Conservation (phyloP, 2,888 invertebrate genomes). For the Nomada goodeniana region DNA sequence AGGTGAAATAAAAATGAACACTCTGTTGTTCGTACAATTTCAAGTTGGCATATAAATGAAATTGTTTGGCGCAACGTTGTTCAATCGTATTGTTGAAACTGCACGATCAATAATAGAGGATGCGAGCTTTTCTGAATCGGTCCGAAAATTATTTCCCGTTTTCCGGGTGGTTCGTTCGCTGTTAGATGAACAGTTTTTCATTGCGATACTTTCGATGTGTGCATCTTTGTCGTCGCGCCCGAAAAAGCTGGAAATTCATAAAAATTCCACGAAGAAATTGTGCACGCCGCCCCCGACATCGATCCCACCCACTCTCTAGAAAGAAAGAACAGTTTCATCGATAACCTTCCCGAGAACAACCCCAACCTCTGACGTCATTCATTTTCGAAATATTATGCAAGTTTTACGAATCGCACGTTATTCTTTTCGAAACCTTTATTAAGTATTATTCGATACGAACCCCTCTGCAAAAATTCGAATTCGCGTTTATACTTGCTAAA, state of each 20-base stretch:
- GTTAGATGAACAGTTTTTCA: not conserved
- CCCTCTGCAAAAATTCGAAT: too few species aligned
- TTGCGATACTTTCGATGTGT: not conserved
- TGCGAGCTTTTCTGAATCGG: not conserved
- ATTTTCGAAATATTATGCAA: conserved; percentile 63
- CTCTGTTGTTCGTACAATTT: too few species aligned
- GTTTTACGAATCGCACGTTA: not conserved
- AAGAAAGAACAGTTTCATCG: conserved; percentile 65
- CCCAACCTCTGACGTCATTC: conserved; percentile 61
- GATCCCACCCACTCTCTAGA: conserved; percentile 55
- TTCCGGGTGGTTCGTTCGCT: not conserved
- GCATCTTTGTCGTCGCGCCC: conserved; percentile 21
- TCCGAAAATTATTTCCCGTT: not conserved
- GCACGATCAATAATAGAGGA: not conserved
- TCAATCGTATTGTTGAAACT: not conserved
- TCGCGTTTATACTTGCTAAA: too few species aligned
- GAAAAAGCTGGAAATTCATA: conserved; percentile 63
- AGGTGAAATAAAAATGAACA: too few species aligned
- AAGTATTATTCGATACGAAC: too few species aligned
- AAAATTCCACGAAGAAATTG: conserved; percentile 67
- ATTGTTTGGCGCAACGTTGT: not conserved
- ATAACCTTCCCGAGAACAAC: conserved; percentile 65
- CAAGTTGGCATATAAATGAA: not conserved
- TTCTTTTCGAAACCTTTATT: not conserved
- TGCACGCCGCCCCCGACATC: conserved; percentile 61